phyloP scores from a whole-genome alignment of 2,113 vertebrate species.

The Neolamprologus cancellatus region DNA sequence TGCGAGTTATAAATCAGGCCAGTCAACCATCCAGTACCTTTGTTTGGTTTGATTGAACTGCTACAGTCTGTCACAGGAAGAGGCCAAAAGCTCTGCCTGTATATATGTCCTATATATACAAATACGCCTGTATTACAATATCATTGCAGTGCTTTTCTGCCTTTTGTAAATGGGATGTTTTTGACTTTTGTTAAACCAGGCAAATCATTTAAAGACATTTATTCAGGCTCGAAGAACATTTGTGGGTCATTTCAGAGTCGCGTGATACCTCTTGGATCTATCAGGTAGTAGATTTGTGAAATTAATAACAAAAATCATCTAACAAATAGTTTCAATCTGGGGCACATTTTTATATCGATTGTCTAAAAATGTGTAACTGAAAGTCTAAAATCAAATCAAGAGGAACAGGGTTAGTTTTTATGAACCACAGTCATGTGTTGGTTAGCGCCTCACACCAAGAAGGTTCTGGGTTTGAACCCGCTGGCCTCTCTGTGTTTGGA shows the following conservation, averaged over 20 bases:
- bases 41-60: background rate
- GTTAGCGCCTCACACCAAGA: accelerated
- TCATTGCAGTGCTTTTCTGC: background rate
- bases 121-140: background rate
- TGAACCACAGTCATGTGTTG: background rate
- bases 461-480: background rate
- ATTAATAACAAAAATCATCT: background rate
- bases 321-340: accelerated
- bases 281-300: background rate
- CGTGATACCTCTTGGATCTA: accelerated
- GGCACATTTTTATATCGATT: accelerated
- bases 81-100: background rate
- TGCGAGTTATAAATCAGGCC: conserved; percentile 31
- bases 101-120: background rate
- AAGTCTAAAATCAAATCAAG: background rate
- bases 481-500: background rate
- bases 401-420: background rate
- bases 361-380: background rate
- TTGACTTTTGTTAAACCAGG: background rate
- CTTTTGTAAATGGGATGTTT: background rate
- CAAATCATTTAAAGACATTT: background rate
- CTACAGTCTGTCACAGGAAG: background rate
- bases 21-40: background rate
- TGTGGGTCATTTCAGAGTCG: background rate
- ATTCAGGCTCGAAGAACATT: background rate